Percentiles rank a stretch among this genome's conserved stretches.
Evolutionary conservation across 53 echinoderm and acorn worm species (phyloP).

Genomic region (Arbacia lixula): DNA sequence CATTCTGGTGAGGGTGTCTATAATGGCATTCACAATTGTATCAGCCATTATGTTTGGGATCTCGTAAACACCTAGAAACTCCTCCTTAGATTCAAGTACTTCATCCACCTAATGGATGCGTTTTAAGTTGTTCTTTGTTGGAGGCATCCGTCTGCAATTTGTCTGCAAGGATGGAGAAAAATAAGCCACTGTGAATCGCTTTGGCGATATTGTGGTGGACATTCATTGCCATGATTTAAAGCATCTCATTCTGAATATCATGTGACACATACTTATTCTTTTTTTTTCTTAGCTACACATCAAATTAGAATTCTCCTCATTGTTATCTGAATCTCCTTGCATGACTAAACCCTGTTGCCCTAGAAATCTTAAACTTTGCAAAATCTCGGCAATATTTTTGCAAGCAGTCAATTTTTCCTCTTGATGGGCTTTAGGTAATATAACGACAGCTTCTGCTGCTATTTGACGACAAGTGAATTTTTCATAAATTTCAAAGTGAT

Average conservation of each 20-base stretch:
- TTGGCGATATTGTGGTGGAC: neutral
- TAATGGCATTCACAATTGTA: neutral
- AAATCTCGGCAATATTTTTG: constrained; percentile 27
- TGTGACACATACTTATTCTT: constrained; percentile 20
- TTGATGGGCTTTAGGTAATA: constrained; percentile 24
- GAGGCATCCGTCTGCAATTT: neutral
- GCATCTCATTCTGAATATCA: constrained; percentile 27
- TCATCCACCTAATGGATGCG: constrained; percentile 2
- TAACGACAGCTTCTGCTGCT: too few species aligned
- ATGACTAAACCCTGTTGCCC: constrained; percentile 11
- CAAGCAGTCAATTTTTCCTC: constrained; percentile 14
- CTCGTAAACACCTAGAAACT: neutral
- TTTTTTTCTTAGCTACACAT: constrained; percentile 9
- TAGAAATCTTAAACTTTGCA: constrained; percentile 23
- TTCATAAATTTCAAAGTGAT: too few species aligned
- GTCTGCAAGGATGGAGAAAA: neutral
- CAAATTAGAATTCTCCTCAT: constrained; percentile 29
- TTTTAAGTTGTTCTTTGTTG: constrained; percentile 2
- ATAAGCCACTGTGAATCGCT: neutral
- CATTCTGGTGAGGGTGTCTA: neutral
- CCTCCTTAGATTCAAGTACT: neutral
- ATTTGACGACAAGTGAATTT: too few species aligned
- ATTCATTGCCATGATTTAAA: neutral
- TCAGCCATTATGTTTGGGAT: neutral
- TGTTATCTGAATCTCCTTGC: constrained; percentile 1